Base-by-base conservation (phyloP, 2,888 invertebrate species). In the Cordylochernes scorpioides region DNA sequence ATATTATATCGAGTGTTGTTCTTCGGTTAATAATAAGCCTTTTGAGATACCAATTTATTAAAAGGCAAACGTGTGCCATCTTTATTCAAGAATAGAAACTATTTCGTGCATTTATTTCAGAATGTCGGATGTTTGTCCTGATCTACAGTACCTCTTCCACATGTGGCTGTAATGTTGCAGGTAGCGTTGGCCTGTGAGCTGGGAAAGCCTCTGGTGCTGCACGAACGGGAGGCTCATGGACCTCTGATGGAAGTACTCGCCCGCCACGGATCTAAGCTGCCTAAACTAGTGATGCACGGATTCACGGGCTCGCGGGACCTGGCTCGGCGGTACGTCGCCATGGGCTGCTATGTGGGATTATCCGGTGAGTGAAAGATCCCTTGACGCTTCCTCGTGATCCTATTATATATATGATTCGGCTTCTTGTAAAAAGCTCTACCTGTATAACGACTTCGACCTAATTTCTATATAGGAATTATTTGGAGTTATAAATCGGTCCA, bases 231-330 rank as follows among this genome's bases (percentile, higher is more conserved):
- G 44, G 86, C 86, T 12, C 75, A 80, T 47, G 64, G 67, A 13
- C 82, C 84, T 52, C 62, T 86, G 44, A 57, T 80, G 41, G 64
- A 67, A 48, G 73, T 84, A 46, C 55, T 68, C 38, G 54, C 57
- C 25, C 57, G 59, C 37, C 63, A 61, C 43, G 45, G 50, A 27
- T 57, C 52, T 44, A 54, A 50, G 8, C 53, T 80, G 28, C 80
- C 86, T n/a, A 65, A 75, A 7, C 67, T 77, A 33, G 67, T 86
- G 25, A 64, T 88, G 35, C 80, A 86, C 52, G 82, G 82, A 38
- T 88, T 86, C 55, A 77, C 80, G 28, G 86, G 86, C 16, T 70
- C 72, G 17, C 68, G 67, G 3, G 72, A 73, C 34, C 75, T 86
- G 50, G 82, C 80, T 2, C 57, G 65, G 41, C 59, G 63, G 43